These are phyloP conservation scores for Bradypus variegatus DNA, from an alignment of 2,797 vertebrate species.

Conservation along the genomic window DNA sequence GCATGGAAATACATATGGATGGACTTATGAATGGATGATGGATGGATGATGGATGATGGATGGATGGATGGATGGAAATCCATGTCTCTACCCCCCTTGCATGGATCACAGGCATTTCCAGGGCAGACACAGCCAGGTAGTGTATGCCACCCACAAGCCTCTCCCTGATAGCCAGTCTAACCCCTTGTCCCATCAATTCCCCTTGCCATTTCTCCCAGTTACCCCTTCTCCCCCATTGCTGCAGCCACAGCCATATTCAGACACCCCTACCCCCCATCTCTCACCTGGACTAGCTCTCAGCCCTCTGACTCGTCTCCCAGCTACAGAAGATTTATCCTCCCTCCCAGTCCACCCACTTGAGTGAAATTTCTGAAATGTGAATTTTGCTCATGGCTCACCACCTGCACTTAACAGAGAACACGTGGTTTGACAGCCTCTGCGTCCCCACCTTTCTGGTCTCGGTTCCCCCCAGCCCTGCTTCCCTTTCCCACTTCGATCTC, in stretches of 20 bases:
- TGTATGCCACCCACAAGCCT: too few species aligned
- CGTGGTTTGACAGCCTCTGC: rapidly evolving
- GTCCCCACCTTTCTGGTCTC: too few species aligned
- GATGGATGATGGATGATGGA: too few species aligned
- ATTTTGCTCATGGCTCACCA: too few species aligned
- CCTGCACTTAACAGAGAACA: background rate
- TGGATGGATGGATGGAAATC: background rate
- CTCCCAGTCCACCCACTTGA: background rate
- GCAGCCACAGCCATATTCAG: background rate
- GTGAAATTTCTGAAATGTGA: background rate
- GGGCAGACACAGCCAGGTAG: too few species aligned
- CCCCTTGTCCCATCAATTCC: background rate
- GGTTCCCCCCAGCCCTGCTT: background rate
- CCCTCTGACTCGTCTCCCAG: background rate
- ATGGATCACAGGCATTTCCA: background rate
- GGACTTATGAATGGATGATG: background rate
- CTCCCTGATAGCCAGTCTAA: background rate
- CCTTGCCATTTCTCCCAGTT: background rate
- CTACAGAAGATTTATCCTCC: background rate
- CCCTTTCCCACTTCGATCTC: background rate
- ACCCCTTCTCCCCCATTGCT: background rate
- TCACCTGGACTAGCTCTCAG: background rate
- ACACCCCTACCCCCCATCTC: background rate
- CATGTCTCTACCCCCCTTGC: background rate
- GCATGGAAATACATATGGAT: background rate